A percentile compares a stretch with the other conserved stretches of the same genome.
These are phyloP conservation scores for Carduelis carduelis DNA, from an alignment of 2,797 vertebrate species.

Conservation along the genomic window DNA sequence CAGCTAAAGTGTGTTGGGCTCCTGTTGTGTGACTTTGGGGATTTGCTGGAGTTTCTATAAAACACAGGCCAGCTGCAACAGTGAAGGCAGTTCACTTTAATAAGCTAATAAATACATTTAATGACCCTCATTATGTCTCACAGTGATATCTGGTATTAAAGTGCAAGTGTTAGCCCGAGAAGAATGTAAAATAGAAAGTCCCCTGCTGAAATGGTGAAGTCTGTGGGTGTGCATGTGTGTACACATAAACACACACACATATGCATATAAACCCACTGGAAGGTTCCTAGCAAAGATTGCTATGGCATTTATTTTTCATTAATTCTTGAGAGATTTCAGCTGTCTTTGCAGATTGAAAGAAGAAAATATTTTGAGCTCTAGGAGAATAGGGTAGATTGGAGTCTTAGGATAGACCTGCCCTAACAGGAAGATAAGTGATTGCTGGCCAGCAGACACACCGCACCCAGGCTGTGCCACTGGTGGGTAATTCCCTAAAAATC, in stretches of 20 bases:
- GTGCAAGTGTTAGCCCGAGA: conserved; percentile 17
- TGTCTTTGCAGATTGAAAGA: not conserved
- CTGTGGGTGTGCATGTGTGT: not conserved
- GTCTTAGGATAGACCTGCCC: not conserved
- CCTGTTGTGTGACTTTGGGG: conserved; percentile 61
- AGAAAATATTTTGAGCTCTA: not conserved
- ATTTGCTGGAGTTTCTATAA: conserved; percentile 64
- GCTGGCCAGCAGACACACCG: not conserved
- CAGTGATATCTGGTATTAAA: conserved; percentile 64
- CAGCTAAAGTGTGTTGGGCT: conserved; percentile 47
- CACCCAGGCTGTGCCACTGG: not conserved
- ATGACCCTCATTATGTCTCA: conserved; percentile 63
- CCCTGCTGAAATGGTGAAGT: not conserved
- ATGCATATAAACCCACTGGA: not conserved
- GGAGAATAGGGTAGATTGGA: not conserved
- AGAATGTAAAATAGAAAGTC: conserved; percentile 44
- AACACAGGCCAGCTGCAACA: conserved; percentile 59
- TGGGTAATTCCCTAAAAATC: not conserved
- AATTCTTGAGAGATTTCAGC: conserved; percentile 2
- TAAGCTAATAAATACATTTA: conserved; percentile 68
- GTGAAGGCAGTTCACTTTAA: conserved; percentile 59
- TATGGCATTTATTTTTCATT: not conserved
- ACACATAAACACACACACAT: not conserved
- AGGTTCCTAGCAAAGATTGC: not conserved
- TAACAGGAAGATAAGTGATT: not conserved